Base-by-base conservation (phyloP, 2,113 vertebrate genomes). In the Datnioides undecimradiatus region DNA sequence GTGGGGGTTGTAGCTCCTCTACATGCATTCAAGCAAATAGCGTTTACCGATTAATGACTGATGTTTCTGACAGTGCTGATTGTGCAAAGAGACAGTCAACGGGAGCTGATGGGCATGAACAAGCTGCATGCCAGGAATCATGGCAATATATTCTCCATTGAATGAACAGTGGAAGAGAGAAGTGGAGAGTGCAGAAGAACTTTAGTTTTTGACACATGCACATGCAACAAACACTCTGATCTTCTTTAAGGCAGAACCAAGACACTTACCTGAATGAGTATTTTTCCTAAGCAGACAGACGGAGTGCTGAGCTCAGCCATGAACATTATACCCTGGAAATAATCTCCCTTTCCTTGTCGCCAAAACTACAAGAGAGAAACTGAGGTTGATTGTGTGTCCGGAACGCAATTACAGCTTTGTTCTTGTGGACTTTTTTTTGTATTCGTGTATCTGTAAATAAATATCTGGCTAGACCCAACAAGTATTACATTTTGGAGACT, bases 301-400 rank as follows among this genome's bases (percentile, higher is more conserved):
- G 97, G 97, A 16, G 97, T 98, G 95, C 97, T 98, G 88, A 98
- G 93, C 88, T 98, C 97, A 6, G 97, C 97, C 96, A 98, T 96
- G 90, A 98, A 93, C 95, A 98, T 94, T 80, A 97, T 94, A 52
- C 97, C 97, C 80, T 97, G 93, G 89, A 98, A 97, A 92, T 97
- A 98, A 82, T 98, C 97, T 0, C 97, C 97, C 51, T 95, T 96
- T 74, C 96, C 96, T 83, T 96, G 95, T 65, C 97, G 94, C 96
- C 95, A 96, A 69, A 97, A 96, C 97, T 98, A 85, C 29, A 57
- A 57, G 23, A 73, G 38, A 82, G 36, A 54, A 34, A 58, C 21
- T 40, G 25, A 66, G 14, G 23, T 6, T 6, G 34, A 63, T 78
- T 65, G 75, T 36, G 65, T n/a, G 29, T 70, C 27, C 14, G 21